These are phyloP conservation scores for Heliconius erato DNA, from an alignment of 2,888 invertebrate species.

Conservation along the genomic window DNA sequence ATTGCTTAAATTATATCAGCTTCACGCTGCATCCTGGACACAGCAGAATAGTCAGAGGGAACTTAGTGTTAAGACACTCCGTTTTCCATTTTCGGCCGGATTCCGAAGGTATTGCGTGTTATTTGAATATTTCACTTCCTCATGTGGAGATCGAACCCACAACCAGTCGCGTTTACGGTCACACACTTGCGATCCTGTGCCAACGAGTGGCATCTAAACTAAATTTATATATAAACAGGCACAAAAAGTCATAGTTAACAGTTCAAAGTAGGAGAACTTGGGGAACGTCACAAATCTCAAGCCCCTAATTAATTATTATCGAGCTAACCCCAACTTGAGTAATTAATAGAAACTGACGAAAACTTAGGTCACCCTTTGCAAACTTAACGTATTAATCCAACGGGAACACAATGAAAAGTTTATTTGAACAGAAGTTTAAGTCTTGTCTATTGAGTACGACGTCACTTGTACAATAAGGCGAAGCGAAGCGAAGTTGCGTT, in stretches of 20 bases:
- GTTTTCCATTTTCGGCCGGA: too few relatives aligned
- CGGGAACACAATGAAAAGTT: conserved; percentile 76
- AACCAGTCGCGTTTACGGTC: too few relatives aligned
- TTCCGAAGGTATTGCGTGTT: too few relatives aligned
- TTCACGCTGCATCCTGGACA: too few relatives aligned
- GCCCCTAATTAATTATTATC: conserved; percentile 79
- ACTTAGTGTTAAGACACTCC: too few relatives aligned
- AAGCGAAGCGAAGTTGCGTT: conserved; percentile 43
- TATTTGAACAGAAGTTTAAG: conserved; percentile 53
- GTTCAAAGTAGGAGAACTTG: not conserved
- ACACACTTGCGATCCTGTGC: too few relatives aligned
- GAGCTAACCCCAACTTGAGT: conserved; percentile 68
- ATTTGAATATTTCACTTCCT: too few relatives aligned
- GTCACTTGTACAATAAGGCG: conserved; percentile 55
- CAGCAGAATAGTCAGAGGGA: too few relatives aligned
- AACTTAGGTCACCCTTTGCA: conserved; percentile 80
- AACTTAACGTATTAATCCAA: conserved; percentile 81
- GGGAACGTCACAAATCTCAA: conserved; percentile 54
- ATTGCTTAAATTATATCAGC: too few relatives aligned
- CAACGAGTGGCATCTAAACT: too few relatives aligned
- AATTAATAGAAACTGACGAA: conserved; percentile 81
- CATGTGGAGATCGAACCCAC: too few relatives aligned
- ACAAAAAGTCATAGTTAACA: not conserved
- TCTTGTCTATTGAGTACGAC: conserved; percentile 61
- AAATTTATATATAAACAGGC: not conserved